Evolutionary conservation across 2,113 vertebrate genomes (phyloP), one percentile per base, ranked within the genome.

Genomic region (Suncus etruscus): DNA sequence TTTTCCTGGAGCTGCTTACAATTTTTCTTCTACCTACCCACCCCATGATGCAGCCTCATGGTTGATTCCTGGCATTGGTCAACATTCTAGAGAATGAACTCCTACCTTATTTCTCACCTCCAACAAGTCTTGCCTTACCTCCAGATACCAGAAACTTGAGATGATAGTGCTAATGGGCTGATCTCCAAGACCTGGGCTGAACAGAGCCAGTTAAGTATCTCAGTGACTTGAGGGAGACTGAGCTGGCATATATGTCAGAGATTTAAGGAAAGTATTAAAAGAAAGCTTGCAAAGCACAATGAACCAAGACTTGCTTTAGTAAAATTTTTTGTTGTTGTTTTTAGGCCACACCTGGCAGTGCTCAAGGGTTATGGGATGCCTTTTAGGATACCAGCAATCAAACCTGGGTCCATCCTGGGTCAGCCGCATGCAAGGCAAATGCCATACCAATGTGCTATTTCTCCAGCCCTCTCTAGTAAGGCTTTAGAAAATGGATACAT

Each of bases 211-310:
- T 54, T 27, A 69, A 63, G 48, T 12, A n/a, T 61, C 48, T 86
- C 48, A 3, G 6, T 72, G 32, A 45, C n/a, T 20, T 39, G 31
- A 89, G 58, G 75, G 18, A 29, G 20, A 27, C 1, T 0, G 0
- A 68, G 16, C 24, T 70, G 12, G 22, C 1, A 1, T 18, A 14
- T 16, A 8, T 20, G 47, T 18, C 15, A 24, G 25, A 54, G 18
- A 31, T 47, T 54, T 79, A 81, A 87, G 89, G 31, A 79, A 68
- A 24, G 86, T 66, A 45, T 45, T 27, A 69, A 20, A 89, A 73
- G 39, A 83, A 65, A 79, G 29, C 1, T 31, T 20, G 61, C 45
- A 84, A 65, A 39, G 75, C 27, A 24, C 8, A 58, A 50, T 74
- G n/a, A 48, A 80, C 39, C 27, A 48, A 51, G 66, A 61, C 11